Evolutionary conservation across 2,113 vertebrate genomes (phyloP).

Genomic region (Pandion haliaetus): DNA sequence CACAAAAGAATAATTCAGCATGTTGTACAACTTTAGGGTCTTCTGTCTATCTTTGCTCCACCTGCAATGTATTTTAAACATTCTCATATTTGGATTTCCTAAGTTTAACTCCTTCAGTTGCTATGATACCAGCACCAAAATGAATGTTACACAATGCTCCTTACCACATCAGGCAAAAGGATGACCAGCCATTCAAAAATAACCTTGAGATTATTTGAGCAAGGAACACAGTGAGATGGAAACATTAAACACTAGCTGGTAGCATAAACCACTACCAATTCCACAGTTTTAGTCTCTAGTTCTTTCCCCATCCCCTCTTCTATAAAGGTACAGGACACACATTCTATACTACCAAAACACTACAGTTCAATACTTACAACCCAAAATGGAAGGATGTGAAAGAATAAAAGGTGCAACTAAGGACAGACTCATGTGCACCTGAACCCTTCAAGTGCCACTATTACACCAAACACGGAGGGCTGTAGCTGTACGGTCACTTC

Average conservation of each 20-base stretch:
- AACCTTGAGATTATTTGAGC: background rate
- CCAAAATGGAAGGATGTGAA: background rate
- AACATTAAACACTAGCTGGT: background rate
- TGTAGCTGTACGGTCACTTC: background rate
- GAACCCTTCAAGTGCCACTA: background rate
- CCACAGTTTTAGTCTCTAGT: background rate
- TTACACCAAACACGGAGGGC: background rate
- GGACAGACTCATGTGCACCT: background rate
- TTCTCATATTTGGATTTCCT: background rate
- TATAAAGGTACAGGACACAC: background rate
- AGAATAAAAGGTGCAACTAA: background rate
- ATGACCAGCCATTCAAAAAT: background rate
- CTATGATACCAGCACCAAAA: conserved; percentile 26
- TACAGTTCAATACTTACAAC: background rate
- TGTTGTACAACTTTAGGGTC: background rate
- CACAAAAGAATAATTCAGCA: background rate
- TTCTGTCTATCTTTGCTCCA: background rate
- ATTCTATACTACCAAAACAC: background rate
- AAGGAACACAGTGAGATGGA: background rate
- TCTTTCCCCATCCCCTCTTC: background rate
- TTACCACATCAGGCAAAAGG: conserved; percentile 1
- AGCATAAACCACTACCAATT: background rate
- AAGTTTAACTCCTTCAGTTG: conserved; percentile 31
- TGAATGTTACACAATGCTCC: background rate
- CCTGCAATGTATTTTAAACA: background rate